These are phyloP conservation scores for Choloepus hoffmanni DNA, from an alignment of 2,113 vertebrate genomes.

Conservation along the genomic window DNA sequence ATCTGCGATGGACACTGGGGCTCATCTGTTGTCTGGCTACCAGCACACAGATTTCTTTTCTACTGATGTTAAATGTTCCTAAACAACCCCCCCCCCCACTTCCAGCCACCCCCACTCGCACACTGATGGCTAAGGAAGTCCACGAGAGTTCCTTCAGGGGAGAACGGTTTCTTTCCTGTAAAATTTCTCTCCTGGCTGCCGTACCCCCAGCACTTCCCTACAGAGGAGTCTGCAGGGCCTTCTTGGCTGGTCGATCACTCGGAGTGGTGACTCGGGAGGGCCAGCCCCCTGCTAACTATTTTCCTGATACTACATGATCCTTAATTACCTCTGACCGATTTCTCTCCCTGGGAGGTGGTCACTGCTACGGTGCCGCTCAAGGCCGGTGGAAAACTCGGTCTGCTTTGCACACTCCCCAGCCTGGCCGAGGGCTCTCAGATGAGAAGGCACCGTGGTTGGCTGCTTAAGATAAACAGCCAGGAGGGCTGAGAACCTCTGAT, in stretches of 20 bases:
- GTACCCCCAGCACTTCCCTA: background rate
- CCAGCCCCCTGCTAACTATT: background rate
- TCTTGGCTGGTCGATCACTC: background rate
- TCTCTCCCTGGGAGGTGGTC: background rate
- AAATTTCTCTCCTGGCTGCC: background rate
- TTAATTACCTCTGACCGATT: conserved; percentile 64
- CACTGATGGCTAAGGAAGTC: too few species aligned
- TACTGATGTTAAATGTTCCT: background rate
- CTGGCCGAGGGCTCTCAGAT: background rate
- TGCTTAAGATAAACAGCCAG: background rate
- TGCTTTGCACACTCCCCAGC: background rate
- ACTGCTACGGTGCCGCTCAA: background rate
- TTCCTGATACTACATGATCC: conserved; percentile 16
- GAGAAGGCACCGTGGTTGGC: background rate
- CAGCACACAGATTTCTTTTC: background rate
- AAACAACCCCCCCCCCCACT: fast-evolving
- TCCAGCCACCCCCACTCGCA: fast-evolving
- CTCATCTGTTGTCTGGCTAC: too few species aligned
- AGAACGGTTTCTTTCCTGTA: background rate
- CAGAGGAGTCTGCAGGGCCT: background rate
- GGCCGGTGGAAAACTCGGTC: conserved; percentile 64
- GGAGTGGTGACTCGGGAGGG: background rate
- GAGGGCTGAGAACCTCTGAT: background rate
- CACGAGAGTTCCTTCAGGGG: background rate
- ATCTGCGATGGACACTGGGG: background rate